A percentile compares a stretch with the other conserved stretches of the same genome.
phyloP scores from a whole-genome alignment of 2,113 vertebrate genomes.

The Phaetusa simplex region DNA sequence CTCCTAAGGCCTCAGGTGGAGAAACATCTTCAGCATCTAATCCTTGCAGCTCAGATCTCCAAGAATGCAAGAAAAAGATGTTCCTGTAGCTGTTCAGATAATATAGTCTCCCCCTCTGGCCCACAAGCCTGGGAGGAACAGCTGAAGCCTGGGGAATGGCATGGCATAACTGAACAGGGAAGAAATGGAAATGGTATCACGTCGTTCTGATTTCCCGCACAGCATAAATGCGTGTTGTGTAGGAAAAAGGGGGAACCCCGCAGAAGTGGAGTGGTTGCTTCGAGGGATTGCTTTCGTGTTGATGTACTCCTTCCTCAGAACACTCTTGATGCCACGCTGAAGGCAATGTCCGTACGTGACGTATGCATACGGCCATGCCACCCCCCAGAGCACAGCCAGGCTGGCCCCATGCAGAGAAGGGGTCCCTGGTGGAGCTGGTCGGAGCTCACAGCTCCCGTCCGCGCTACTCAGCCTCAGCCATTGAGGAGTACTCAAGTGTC shows the following conservation, averaged over 20 bases:
- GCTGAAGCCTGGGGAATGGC: not conserved
- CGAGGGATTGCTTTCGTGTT: not conserved
- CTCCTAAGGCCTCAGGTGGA: not conserved
- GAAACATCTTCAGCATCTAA: not conserved
- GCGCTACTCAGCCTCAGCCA: not conserved
- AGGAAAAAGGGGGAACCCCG: not conserved
- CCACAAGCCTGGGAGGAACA: not conserved
- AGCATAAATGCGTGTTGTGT: not conserved
- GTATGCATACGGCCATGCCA: accelerated
- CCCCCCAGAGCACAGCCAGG: not conserved
- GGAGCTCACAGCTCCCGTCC: not conserved
- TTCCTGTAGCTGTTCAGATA: not conserved
- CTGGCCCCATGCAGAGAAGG: not conserved
- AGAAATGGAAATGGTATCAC: not conserved
- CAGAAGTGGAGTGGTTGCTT: not conserved
- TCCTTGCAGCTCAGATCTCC: not conserved
- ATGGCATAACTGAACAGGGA: not conserved
- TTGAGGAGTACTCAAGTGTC: not conserved
- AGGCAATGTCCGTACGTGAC: accelerated
- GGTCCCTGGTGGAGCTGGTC: not conserved
- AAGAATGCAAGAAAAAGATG: not conserved
- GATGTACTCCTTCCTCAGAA: not conserved
- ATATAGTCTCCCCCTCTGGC: not conserved
- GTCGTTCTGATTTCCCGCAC: not conserved
- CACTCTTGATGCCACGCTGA: not conserved